Evolutionary conservation across 2,113 vertebrate genomes (phyloP).

Genomic region (Parotia lawesii): DNA sequence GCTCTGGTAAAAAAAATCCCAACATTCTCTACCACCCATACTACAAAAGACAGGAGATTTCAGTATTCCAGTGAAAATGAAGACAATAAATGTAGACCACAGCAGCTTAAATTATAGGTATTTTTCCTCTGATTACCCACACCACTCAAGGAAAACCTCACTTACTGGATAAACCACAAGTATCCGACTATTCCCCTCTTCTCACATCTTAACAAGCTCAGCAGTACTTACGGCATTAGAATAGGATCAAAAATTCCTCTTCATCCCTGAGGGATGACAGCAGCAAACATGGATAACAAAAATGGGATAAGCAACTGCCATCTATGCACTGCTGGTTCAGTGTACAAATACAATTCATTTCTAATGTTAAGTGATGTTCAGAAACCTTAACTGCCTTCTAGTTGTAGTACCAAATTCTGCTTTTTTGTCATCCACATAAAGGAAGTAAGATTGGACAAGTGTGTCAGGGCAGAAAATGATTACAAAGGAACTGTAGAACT

Average conservation of each 20-base stretch:
- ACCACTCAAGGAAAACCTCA: not conserved
- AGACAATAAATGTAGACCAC: not conserved
- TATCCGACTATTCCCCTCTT: not conserved
- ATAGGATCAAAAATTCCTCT: not conserved
- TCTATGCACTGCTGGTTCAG: not conserved
- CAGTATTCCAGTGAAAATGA: not conserved
- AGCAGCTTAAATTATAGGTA: not conserved
- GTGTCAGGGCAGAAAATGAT: not conserved
- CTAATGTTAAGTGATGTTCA: not conserved
- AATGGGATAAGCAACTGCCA: not conserved
- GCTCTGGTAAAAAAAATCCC: not conserved
- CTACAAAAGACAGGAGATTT: not conserved
- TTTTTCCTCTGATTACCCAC: not conserved
- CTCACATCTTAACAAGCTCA: not conserved
- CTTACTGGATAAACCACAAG: not conserved
- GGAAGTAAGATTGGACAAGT: not conserved
- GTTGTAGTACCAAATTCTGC: not conserved
- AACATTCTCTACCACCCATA: not conserved
- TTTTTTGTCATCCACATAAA: not conserved
- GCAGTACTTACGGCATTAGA: not conserved
- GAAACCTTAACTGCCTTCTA: not conserved
- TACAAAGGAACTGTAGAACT: not conserved
- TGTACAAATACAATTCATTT: not conserved
- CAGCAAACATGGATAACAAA: not conserved
- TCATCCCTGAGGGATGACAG: not conserved